Percentiles rank a stretch among this genome's conserved stretches.
phyloP scores from a whole-genome alignment of 53 echinoderm and acorn worm species.

The Holothuria scabra region DNA sequence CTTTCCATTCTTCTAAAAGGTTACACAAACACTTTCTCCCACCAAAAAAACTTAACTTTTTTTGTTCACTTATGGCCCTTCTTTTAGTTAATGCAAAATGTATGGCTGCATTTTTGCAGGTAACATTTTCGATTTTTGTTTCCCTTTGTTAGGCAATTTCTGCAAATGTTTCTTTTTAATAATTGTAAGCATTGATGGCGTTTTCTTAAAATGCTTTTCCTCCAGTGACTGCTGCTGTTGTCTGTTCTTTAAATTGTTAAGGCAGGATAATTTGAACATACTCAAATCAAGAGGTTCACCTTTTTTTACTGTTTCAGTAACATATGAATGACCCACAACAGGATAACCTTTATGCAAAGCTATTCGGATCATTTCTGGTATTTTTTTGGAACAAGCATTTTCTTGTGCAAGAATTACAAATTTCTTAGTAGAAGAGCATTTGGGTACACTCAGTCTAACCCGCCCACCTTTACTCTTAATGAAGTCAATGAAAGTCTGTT shows the following conservation, averaged over 20 bases:
- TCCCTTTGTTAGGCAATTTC: background rate
- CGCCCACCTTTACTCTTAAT: background rate
- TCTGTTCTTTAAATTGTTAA: too few relatives aligned
- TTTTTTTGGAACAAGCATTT: background rate
- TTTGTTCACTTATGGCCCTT: background rate
- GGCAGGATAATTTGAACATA: background rate
- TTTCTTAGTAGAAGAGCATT: background rate
- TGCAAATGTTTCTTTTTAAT: background rate
- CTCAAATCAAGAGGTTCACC: background rate
- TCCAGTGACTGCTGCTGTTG: constrained; percentile 1
- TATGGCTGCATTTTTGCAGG: constrained; percentile 1
- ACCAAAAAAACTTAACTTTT: background rate
- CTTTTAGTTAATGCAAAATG: constrained; percentile 12
- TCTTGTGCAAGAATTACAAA: too few relatives aligned
- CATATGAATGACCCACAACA: background rate
- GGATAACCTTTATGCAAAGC: background rate
- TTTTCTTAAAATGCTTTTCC: constrained; percentile 15
- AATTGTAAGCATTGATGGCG: constrained; percentile 13
- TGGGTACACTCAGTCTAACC: background rate
- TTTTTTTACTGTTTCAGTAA: background rate
- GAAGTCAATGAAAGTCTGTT: background rate
- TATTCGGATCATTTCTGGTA: background rate
- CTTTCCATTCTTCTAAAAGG: background rate
- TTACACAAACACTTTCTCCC: background rate
- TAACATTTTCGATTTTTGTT: background rate